These are phyloP conservation scores for Pyrgilauda ruficollis DNA, from an alignment of 2,113 vertebrate species.

Conservation along the genomic window DNA sequence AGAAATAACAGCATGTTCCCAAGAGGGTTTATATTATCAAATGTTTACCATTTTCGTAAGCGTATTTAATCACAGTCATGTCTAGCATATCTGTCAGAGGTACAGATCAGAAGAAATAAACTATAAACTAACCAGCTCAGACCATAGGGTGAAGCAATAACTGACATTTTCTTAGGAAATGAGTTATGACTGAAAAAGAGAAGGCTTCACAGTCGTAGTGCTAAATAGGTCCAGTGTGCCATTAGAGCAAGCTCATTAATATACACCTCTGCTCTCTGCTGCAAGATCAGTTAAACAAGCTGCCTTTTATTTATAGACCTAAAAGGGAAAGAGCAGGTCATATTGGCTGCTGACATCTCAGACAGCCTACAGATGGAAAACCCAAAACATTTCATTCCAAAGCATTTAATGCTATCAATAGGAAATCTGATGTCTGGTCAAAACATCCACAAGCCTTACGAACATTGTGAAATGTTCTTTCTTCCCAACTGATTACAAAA, in stretches of 20 bases:
- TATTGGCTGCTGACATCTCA: conserved; percentile 72
- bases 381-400: conserved; percentile 71
- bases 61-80: conserved; percentile 47
- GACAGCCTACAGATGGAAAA: conserved; percentile 78
- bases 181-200: conserved; percentile 82
- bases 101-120: conserved; percentile 78
- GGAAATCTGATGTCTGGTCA: conserved; percentile 69
- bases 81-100: conserved; percentile 74
- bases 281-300: conserved; percentile 78
- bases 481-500: conserved; percentile 49
- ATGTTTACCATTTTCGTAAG: conserved; percentile 48
- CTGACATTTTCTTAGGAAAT: conserved; percentile 84
- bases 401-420: conserved; percentile 67
- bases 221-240: conserved; percentile 83
- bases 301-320: conserved; percentile 72
- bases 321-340: conserved; percentile 69
- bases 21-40: conserved; percentile 46
- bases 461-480: conserved; percentile 58
- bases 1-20: conserved; percentile 24
- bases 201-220: conserved; percentile 66
- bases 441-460: conserved; percentile 51
- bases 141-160: conserved; percentile 50
- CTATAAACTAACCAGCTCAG: conserved; percentile 60
- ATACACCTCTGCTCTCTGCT: conserved; percentile 68
- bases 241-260: conserved; percentile 74